Conservation (phyloP, 2,797 vertebrate genomes). For the Chiroxiphia lanceolata region DNA sequence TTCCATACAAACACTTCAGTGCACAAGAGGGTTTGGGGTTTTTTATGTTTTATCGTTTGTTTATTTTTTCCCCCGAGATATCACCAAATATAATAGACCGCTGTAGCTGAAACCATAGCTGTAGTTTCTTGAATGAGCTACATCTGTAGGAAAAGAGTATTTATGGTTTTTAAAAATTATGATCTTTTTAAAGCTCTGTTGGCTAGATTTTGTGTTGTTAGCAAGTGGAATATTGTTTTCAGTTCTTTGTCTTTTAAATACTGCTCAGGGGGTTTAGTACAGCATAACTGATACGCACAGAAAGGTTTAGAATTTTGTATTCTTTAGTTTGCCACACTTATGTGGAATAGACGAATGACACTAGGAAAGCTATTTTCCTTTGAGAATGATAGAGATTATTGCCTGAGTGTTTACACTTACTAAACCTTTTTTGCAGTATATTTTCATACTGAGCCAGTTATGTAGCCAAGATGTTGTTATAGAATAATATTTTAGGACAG, state of each 20-base stretch:
- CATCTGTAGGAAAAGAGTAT: constrained; percentile 20
- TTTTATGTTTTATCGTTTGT: neutral
- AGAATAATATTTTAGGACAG: constrained; percentile 35
- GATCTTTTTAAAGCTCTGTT: constrained; percentile 56
- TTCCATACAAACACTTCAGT: neutral
- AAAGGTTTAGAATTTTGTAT: constrained; percentile 69
- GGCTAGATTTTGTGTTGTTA: constrained; percentile 70
- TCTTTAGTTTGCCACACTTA: constrained; percentile 58
- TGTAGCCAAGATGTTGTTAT: constrained; percentile 32
- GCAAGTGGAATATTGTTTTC: constrained; percentile 70
- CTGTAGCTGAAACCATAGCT: neutral
- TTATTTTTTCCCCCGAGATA: neutral
- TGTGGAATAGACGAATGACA: constrained; percentile 57
- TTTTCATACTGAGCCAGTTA: constrained; percentile 49
- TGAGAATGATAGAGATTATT: constrained; percentile 64
- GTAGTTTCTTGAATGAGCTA: neutral
- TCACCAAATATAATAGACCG: neutral
- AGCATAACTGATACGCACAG: constrained; percentile 61
- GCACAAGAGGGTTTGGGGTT: neutral
- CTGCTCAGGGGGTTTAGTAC: constrained; percentile 45
- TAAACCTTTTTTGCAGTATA: constrained; percentile 44
- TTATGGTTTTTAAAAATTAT: constrained; percentile 51
- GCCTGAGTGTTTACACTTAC: constrained; percentile 56
- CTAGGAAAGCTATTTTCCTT: constrained; percentile 59
- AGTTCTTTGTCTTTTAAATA: constrained; percentile 71